Percentiles rank a stretch among this genome's conserved stretches.
These are phyloP conservation scores for Coranthus polyacanthus DNA, from an alignment of 2,797 vertebrate species.

Conservation along the genomic window DNA sequence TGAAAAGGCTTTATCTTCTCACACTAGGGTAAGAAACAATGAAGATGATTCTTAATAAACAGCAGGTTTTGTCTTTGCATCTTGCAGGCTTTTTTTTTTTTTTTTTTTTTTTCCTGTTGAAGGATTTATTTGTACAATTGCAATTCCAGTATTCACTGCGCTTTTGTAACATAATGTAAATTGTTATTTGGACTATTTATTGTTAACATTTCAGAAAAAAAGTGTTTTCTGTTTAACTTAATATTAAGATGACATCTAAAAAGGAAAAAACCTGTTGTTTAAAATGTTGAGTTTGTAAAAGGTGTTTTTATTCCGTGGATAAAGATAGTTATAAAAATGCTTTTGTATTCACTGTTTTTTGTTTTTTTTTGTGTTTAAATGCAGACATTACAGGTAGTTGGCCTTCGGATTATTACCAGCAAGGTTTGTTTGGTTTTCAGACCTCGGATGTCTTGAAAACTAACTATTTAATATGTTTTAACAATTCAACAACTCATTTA, in stretches of 20 bases:
- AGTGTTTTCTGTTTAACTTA: slow-evolving; percentile 92
- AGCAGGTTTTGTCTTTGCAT: slow-evolving; percentile 58
- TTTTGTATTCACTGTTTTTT: slow-evolving; percentile 20
- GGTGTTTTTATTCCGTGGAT: slow-evolving; percentile 93
- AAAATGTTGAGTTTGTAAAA: slow-evolving; percentile 92
- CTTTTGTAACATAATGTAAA: slow-evolving; percentile 98
- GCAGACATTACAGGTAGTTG: not conserved
- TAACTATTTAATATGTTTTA: not conserved
- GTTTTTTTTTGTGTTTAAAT: not conserved
- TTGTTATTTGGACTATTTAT: slow-evolving; percentile 96
- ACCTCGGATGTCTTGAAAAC: too few relatives aligned
- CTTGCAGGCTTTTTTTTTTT: slow-evolving; percentile 32
- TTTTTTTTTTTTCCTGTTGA: slow-evolving; percentile 33
- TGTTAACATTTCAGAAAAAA: slow-evolving; percentile 88
- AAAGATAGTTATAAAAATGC: slow-evolving; percentile 84
- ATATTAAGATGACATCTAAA: slow-evolving; percentile 88
- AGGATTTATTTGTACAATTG: slow-evolving; percentile 78
- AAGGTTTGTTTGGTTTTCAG: slow-evolving; percentile 4
- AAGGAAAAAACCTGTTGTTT: slow-evolving; percentile 86
- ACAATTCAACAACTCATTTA: not conserved
- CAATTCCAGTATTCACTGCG: slow-evolving; percentile 90
- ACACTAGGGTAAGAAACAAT: slow-evolving; percentile 44
- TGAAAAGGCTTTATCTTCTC: slow-evolving; percentile 40
- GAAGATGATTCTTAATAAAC: slow-evolving; percentile 46
- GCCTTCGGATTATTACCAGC: not conserved